phyloP scores from a whole-genome alignment of 1,140 invertebrate genomes.

The Luehdorfia chinensis region DNA sequence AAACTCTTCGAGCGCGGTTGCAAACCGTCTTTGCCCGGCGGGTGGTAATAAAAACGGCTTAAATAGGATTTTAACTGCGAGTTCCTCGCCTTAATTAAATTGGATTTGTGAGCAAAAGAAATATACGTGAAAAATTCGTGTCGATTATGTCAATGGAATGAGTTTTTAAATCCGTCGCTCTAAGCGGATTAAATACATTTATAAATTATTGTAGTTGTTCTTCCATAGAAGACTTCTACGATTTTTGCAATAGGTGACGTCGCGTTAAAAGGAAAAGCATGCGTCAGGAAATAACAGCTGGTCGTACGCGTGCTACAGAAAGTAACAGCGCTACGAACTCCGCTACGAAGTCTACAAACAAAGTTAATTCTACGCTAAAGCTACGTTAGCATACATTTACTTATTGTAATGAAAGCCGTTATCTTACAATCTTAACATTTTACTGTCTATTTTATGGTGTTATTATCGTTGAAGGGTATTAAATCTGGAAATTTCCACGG shows the following conservation, averaged over 20 bases:
- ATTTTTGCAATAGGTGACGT: slow-evolving; percentile 24
- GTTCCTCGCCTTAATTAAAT: slow-evolving; percentile 76
- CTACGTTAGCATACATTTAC: slow-evolving; percentile 15
- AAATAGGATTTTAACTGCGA: slow-evolving; percentile 76
- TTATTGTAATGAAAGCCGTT: slow-evolving; percentile 12
- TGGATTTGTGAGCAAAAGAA: slow-evolving; percentile 74
- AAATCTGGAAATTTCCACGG: slow-evolving; percentile 52
- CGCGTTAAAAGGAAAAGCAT: slow-evolving; percentile 34
- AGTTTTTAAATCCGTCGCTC: slow-evolving; percentile 51
- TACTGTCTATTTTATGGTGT: slow-evolving; percentile 42
- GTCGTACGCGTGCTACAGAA: slow-evolving; percentile 31
- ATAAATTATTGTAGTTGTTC: slow-evolving; percentile 41
- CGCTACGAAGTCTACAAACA: slow-evolving; percentile 18
- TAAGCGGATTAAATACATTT: slow-evolving; percentile 57
- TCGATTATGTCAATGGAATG: slow-evolving; percentile 65
- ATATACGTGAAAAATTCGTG: slow-evolving; percentile 74
- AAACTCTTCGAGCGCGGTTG: slow-evolving; percentile 68
- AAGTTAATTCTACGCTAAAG: slow-evolving; percentile 10
- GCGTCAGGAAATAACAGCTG: slow-evolving; percentile 59
- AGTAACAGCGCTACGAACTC: slow-evolving; percentile 22
- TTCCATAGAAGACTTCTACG: no score
- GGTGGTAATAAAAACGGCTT: slow-evolving; percentile 76
- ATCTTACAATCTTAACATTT: slow-evolving; percentile 35
- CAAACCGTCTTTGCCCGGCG: slow-evolving; percentile 69
- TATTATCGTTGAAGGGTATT: slow-evolving; percentile 46